A percentile compares a stretch with the other conserved stretches of the same genome.
These are phyloP conservation scores for Aptenodytes patagonicus DNA, from an alignment of 2,113 vertebrate species.

Conservation along the genomic window DNA sequence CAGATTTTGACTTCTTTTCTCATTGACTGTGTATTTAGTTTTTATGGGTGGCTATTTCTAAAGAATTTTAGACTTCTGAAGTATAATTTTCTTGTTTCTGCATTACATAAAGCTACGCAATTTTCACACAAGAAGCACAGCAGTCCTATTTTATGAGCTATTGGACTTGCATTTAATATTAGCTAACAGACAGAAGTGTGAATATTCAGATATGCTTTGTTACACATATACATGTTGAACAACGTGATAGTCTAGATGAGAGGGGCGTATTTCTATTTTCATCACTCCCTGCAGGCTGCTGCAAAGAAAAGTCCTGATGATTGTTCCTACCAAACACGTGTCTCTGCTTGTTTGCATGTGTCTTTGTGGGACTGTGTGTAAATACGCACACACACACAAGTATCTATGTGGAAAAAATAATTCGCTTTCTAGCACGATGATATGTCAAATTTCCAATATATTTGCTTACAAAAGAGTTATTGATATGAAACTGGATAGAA, in stretches of 20 bases:
- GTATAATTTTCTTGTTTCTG: neutral
- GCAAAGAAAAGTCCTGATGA: neutral
- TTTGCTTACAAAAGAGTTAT: neutral
- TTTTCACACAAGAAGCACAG: neutral
- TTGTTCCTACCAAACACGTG: neutral
- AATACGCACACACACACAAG: rapidly evolving
- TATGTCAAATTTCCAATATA: neutral
- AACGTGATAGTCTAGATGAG: neutral
- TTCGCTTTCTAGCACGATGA: neutral
- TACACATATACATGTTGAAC: neutral
- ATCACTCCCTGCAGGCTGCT: neutral
- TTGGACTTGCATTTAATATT: neutral
- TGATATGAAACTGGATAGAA: neutral
- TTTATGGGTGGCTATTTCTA: neutral
- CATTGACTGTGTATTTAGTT: neutral
- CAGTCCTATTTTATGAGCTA: neutral
- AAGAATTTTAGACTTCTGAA: neutral
- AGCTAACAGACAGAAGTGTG: neutral
- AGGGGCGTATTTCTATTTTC: neutral
- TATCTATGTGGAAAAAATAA: neutral
- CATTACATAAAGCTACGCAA: neutral
- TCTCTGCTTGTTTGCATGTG: neutral
- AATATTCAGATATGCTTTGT: conserved; percentile 29
- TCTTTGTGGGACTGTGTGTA: neutral
- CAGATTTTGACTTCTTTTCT: neutral